These are phyloP conservation scores for Nansenia antarctica DNA, from an alignment of 2,113 vertebrate species.

Conservation along the genomic window DNA sequence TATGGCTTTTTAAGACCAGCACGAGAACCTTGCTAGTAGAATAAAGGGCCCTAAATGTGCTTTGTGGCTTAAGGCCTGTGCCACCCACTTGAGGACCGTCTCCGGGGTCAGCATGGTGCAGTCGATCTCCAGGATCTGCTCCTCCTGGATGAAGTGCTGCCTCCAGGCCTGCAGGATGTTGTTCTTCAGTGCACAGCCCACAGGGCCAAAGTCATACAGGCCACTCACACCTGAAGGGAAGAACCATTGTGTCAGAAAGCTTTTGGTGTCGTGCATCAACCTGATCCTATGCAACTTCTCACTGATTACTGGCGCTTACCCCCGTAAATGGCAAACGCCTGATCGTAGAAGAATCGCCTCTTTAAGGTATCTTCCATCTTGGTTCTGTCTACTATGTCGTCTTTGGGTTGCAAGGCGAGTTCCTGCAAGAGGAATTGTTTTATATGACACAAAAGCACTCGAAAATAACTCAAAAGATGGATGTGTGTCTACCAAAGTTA, in stretches of 20 bases:
- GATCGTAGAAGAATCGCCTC: constrained; percentile 97
- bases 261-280: no score
- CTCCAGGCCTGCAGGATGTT: constrained; percentile 96
- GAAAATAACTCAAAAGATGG: background rate
- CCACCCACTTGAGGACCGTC: constrained; percentile 89
- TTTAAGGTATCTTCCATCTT: constrained; percentile 99
- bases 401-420: constrained; percentile 92
- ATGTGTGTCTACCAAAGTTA: background rate
- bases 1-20: no score
- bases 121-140: constrained; percentile 97
- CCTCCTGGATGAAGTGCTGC: constrained; percentile 98
- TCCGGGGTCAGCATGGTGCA: constrained; percentile 98
- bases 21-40: no score
- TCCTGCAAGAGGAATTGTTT: constrained; percentile 74
- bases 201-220: constrained; percentile 95
- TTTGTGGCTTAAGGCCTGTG: no score
- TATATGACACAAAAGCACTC: background rate
- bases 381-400: constrained; percentile 90
- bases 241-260: background rate
- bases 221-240: constrained; percentile 89
- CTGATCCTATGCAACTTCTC: background rate
- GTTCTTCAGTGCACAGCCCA: constrained; percentile 97
- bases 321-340: constrained; percentile 98
- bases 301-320: constrained; percentile 68
- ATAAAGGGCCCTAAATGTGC: no score